phyloP scores from a whole-genome alignment of 2,797 vertebrate genomes.

The Smutsia gigantea region DNA sequence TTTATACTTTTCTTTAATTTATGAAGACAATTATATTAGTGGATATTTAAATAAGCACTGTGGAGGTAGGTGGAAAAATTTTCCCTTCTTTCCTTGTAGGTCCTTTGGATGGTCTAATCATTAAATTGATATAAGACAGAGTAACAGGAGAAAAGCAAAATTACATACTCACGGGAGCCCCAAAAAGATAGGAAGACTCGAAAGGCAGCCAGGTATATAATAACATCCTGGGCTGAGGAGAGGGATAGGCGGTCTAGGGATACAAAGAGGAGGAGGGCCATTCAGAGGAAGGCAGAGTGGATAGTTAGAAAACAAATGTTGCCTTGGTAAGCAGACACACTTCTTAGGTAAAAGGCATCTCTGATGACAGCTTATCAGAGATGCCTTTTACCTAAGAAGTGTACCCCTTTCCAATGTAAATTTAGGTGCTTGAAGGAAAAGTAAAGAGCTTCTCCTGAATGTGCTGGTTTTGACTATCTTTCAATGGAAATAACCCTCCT shows the following conservation, averaged over 20 bases:
- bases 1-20: constrained; percentile 58
- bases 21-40: constrained; percentile 38
- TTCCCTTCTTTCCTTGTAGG: background rate
- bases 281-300: background rate
- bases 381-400: too few species aligned
- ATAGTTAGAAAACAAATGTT: background rate
- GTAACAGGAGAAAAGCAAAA: background rate
- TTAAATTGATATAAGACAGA: background rate
- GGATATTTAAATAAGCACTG: constrained; percentile 45
- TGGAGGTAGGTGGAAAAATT: background rate
- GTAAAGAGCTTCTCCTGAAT: background rate
- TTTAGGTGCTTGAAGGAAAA: background rate
- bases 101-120: background rate
- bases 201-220: background rate
- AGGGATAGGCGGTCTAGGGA: background rate
- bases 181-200: background rate
- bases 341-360: background rate
- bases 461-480: background rate
- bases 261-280: background rate
- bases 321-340: background rate
- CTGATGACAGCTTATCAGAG: background rate
- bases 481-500: background rate
- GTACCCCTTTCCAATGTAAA: background rate
- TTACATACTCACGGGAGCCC: background rate
- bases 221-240: background rate